A percentile compares a stretch with the other conserved stretches of the same genome.
phyloP scores from a whole-genome alignment of 2,888 invertebrate genomes.

The Asteroscopus sphinx region DNA sequence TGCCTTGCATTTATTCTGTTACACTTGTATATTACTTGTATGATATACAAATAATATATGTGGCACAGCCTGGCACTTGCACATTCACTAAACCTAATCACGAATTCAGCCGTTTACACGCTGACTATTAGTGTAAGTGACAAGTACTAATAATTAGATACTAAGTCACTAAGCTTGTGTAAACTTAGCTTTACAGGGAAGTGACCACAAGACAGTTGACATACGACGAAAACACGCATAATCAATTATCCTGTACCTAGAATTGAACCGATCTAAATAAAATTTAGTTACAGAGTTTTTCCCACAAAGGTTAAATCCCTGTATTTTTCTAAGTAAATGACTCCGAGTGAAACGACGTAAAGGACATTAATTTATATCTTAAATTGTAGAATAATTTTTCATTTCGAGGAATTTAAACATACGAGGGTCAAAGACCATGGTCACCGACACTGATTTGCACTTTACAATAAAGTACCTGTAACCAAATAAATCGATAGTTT shows the following conservation, averaged over 20 bases:
- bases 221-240: constrained; percentile 8
- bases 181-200: no score
- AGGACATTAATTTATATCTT: constrained; percentile 5
- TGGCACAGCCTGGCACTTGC: no score
- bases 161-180: no score
- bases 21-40: no score
- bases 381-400: constrained; percentile 2
- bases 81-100: no score
- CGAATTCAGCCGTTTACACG: no score
- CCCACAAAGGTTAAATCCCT: constrained; percentile 36
- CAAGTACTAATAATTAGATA: no score
- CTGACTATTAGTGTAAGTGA: no score
- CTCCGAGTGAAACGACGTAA: constrained; percentile 11
- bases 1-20: no score
- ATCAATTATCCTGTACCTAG: constrained; percentile 18
- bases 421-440: not conserved
- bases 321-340: constrained; percentile 39
- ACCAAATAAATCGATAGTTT: constrained; percentile 9
- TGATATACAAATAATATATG: no score
- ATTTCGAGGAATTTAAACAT: constrained; percentile 32
- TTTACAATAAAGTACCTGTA: constrained; percentile 3
- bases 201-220: constrained; percentile 26
- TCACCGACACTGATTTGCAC: constrained; percentile 11
- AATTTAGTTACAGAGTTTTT: constrained; percentile 1
- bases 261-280: constrained; percentile 12